Conservation (phyloP, 2,888 invertebrate species). For the Diloba caeruleocephala region DNA sequence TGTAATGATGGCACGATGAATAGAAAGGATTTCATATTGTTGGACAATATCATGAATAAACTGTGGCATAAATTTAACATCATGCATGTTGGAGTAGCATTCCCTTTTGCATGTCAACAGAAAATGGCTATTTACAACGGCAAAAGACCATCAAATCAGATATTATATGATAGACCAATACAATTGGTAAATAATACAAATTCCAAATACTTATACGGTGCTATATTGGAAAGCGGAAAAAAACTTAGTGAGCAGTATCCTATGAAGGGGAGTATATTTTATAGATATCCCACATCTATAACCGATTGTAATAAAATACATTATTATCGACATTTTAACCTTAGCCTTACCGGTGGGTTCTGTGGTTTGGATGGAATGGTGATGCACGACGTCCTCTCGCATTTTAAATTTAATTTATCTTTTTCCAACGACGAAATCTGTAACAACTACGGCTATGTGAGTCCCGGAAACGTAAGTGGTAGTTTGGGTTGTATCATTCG, state of each 20-base stretch:
- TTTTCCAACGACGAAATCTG: slow-evolving; percentile 43
- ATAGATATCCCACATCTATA: slow-evolving; percentile 69
- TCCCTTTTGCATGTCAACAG: slow-evolving; percentile 64
- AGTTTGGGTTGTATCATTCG: slow-evolving; percentile 62
- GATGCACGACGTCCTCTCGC: slow-evolving; percentile 62
- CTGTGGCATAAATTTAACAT: slow-evolving; percentile 64
- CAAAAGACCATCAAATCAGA: slow-evolving; percentile 43
- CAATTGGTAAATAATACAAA: slow-evolving; percentile 46
- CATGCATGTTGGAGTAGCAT: slow-evolving; percentile 52
- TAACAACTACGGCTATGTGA: slow-evolving; percentile 57
- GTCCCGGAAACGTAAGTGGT: slow-evolving; percentile 51
- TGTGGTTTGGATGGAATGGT: slow-evolving; percentile 71
- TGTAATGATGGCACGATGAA: slow-evolving; percentile 59
- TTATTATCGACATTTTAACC: slow-evolving; percentile 53
- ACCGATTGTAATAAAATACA: slow-evolving; percentile 56
- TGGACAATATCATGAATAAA: slow-evolving; percentile 61
- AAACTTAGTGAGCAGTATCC: slow-evolving; percentile 63
- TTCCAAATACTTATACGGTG: slow-evolving; percentile 23
- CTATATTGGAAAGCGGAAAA: slow-evolving; percentile 35
- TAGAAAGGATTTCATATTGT: slow-evolving; percentile 29
- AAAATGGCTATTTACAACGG: slow-evolving; percentile 57
- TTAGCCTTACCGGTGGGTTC: slow-evolving; percentile 50
- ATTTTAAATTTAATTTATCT: slow-evolving; percentile 62
- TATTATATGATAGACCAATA: slow-evolving; percentile 65
- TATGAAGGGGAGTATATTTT: slow-evolving; percentile 62